A percentile compares a stretch with the other conserved stretches of the same genome.
Evolutionary conservation across 1,140 invertebrate genomes (phyloP).

Genomic region (Popillia japonica): DNA sequence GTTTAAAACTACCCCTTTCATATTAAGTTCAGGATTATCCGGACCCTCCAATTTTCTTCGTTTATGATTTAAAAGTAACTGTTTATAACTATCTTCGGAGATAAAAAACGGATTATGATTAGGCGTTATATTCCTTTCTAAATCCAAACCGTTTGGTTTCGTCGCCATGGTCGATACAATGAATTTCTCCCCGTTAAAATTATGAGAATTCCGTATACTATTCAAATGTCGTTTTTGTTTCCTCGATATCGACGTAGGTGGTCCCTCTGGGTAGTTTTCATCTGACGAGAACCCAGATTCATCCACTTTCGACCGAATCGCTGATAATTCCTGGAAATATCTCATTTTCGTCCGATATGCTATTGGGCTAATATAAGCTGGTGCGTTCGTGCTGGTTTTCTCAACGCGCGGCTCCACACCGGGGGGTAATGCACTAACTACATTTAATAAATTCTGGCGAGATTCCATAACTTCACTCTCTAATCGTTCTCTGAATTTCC

Average conservation of each 20-base stretch:
- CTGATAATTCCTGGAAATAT: slow-evolving; percentile 37
- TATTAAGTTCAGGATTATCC: slow-evolving; percentile 52
- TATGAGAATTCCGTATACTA: slow-evolving; percentile 59
- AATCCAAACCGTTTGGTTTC: slow-evolving; percentile 61
- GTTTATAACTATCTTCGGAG: slow-evolving; percentile 74
- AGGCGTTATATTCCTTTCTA: slow-evolving; percentile 59
- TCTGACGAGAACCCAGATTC: slow-evolving; percentile 73
- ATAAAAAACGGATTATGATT: slow-evolving; percentile 62
- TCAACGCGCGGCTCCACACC: slow-evolving; percentile 62
- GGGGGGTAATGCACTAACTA: slow-evolving; percentile 65
- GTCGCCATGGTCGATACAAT: slow-evolving; percentile 61
- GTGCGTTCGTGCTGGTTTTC: slow-evolving; percentile 59
- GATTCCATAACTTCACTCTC: slow-evolving; percentile 72
- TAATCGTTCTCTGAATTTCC: slow-evolving; percentile 66
- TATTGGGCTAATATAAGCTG: slow-evolving; percentile 61
- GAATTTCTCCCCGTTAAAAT: slow-evolving; percentile 62
- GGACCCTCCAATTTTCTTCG: slow-evolving; percentile 65
- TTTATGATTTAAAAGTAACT: slow-evolving; percentile 73
- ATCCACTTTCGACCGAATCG: slow-evolving; percentile 62
- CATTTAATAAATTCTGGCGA: slow-evolving; percentile 70
- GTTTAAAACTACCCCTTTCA: slow-evolving; percentile 51
- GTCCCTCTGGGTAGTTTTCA: slow-evolving; percentile 76
- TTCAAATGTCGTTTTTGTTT: slow-evolving; percentile 63
- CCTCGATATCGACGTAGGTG: slow-evolving; percentile 61
- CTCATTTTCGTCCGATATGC: slow-evolving; percentile 62